Conservation (phyloP, 1,140 invertebrate species). For the Zaprionus taronus region DNA sequence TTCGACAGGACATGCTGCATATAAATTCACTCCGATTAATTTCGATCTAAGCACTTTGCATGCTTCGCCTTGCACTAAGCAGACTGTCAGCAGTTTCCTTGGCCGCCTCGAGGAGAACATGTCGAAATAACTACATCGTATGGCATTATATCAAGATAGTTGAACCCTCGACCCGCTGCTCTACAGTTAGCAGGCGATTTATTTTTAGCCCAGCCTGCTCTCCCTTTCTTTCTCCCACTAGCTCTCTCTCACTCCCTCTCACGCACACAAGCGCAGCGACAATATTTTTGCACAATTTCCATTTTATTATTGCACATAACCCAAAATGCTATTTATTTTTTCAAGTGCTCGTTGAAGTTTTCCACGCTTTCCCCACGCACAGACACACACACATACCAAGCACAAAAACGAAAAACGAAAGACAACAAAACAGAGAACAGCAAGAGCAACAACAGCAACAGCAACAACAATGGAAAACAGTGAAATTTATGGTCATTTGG, state of each 20-base stretch:
- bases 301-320: conserved; percentile 82
- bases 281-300: conserved; percentile 81
- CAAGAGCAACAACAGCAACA: conserved; percentile 42
- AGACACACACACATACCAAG: not conserved
- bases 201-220: conserved; percentile 3
- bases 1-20: not conserved
- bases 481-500: conserved; percentile 82
- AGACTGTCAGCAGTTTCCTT: conserved; percentile 24
- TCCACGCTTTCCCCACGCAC: conserved; percentile 29
- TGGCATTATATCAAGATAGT: conserved; percentile 31
- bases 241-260: not conserved
- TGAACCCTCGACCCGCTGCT: not conserved
- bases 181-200: conserved; percentile 28
- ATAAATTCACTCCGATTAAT: conserved; percentile 21
- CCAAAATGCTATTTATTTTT: conserved; percentile 80
- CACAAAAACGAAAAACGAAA: not conserved
- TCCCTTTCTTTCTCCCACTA: not conserved
- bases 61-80: not conserved
- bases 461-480: conserved; percentile 64
- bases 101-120: not conserved
- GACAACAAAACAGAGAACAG: conserved; percentile 8
- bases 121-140: conserved; percentile 28
- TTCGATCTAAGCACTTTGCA: conserved; percentile 16
- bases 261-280: conserved; percentile 31
- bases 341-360: conserved; percentile 81